Conservation (phyloP, 2,888 invertebrate genomes). For the Anoncus sp. region DNA sequence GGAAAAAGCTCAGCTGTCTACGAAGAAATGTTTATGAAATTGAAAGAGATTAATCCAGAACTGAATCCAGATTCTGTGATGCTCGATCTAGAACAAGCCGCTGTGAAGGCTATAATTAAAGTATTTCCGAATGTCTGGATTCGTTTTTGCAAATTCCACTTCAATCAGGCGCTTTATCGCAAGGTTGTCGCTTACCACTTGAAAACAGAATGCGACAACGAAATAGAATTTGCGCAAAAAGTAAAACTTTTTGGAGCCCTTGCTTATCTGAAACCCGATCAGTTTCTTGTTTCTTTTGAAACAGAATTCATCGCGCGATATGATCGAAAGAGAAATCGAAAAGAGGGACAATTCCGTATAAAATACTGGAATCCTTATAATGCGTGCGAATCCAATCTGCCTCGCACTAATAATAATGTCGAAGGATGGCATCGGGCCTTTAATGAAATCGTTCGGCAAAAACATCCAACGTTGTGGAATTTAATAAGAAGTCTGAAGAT, state of each 20-base stretch:
- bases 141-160: conserved; percentile 24
- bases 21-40: conserved; percentile 14
- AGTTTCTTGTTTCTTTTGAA: conserved; percentile 17
- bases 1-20: conserved; percentile 21
- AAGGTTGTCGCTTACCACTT: conserved; percentile 22
- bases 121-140: conserved; percentile 19
- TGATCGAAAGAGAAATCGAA: conserved; percentile 28
- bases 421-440: conserved; percentile 28
- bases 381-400: conserved; percentile 16
- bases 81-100: conserved; percentile 27
- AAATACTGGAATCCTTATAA: conserved; percentile 19
- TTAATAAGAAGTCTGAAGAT: conserved; percentile 20
- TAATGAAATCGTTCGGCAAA: conserved; percentile 22
- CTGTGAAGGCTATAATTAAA: conserved; percentile 15
- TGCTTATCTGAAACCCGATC: conserved; percentile 18
- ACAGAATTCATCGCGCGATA: conserved; percentile 46
- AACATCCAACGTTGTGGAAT: conserved; percentile 5
- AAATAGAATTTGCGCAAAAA: conserved; percentile 13
- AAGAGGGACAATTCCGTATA: conserved; percentile 28
- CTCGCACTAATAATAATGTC: conserved; percentile 14
- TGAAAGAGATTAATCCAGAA: conserved; percentile 18
- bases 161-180: conserved; percentile 25
- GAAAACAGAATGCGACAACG: conserved; percentile 13
- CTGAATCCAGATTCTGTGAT: conserved; percentile 25
- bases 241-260: conserved; percentile 22